Evolutionary conservation across 2,113 vertebrate species (phyloP).

Genomic region (Bothrops jararaca): DNA sequence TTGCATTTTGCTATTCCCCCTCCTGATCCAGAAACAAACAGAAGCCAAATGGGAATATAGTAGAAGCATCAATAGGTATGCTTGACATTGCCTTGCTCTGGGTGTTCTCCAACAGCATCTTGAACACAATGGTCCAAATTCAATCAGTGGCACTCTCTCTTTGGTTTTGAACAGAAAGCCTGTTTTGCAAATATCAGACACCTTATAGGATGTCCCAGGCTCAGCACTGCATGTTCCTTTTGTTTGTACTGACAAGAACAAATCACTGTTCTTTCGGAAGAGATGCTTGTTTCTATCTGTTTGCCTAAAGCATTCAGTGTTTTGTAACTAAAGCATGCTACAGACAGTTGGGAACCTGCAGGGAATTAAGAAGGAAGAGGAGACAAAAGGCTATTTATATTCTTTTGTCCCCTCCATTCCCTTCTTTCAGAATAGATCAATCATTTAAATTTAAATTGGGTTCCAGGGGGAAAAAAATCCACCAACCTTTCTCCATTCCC

Average conservation of each 20-base stretch:
- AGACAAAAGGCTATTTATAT: background rate
- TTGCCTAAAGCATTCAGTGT: background rate
- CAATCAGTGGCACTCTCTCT: background rate
- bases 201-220: background rate
- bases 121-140: conserved; percentile 8
- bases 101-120: background rate
- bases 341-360: background rate
- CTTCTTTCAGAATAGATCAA: background rate
- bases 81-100: background rate
- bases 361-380: background rate
- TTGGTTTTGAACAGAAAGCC: background rate
- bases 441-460: background rate
- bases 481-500: background rate
- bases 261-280: conserved; percentile 1
- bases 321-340: background rate
- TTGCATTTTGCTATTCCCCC: background rate
- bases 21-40: conserved; percentile 2
- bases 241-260: conserved; percentile 17
- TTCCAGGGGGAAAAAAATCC: background rate
- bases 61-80: background rate
- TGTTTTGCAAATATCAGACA: conserved; percentile 9
- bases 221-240: background rate
- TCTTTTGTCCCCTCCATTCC: background rate
- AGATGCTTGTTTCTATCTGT: background rate
- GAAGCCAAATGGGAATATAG: background rate